phyloP scores from a whole-genome alignment of 2,113 vertebrate species.

The Oryctolagus cuniculus region mOryCun1.1 NC_091436.1:118683501-118684000 shows the following conservation, averaged over 20 bases:
- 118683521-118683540: conserved; percentile 88
- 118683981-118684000: neutral
- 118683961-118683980: neutral
- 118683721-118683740: conserved; percentile 66
- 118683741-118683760: conserved; percentile 57
- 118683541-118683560: conserved; percentile 89
- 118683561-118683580: conserved; percentile 87
- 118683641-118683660: conserved; percentile 87
- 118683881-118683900: conserved; percentile 45
- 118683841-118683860: conserved; percentile 46
- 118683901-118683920: conserved; percentile 49
- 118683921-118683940: conserved; percentile 6
- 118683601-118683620: conserved; percentile 85
- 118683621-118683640: conserved; percentile 89
- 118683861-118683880: neutral
- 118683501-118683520: conserved; percentile 88
- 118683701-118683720: conserved; percentile 42
- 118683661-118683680: conserved; percentile 86
- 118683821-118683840: conserved; percentile 45
- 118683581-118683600: conserved; percentile 87
- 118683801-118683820: conserved; percentile 45
- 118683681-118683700: conserved; percentile 81
- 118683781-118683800: conserved; percentile 39
- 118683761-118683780: conserved; percentile 48
- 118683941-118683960: neutral